These are phyloP conservation scores for Proteles cristata DNA, from an alignment of 2,113 vertebrate genomes.

Conservation along the genomic window DNA sequence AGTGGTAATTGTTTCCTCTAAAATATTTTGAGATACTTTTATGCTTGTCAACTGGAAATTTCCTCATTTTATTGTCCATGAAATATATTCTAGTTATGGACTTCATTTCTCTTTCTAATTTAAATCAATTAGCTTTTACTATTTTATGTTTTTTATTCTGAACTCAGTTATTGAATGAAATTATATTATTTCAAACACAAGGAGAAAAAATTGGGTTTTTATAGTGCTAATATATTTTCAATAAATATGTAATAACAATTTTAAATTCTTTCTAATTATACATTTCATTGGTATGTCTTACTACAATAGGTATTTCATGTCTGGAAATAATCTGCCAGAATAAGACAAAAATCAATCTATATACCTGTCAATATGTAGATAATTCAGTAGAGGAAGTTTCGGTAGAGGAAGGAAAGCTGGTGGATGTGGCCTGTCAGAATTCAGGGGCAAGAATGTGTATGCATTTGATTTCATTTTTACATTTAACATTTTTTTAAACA, in stretches of 20 bases:
- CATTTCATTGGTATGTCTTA: slow-evolving; percentile 35
- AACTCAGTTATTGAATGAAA: slow-evolving; percentile 36
- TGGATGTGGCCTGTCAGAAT: slow-evolving; percentile 79
- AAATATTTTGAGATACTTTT: slow-evolving; percentile 47
- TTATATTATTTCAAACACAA: not conserved
- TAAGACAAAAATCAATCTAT: slow-evolving; percentile 69
- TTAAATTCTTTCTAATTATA: not conserved
- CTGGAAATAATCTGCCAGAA: slow-evolving; percentile 32
- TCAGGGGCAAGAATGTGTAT: slow-evolving; percentile 2
- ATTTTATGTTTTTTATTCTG: not conserved
- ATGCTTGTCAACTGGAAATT: not conserved
- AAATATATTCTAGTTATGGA: slow-evolving; percentile 36
- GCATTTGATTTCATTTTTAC: slow-evolving; percentile 79
- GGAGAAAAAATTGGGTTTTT: slow-evolving; percentile 9
- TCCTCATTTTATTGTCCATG: slow-evolving; percentile 8
- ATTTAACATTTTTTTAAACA: not conserved
- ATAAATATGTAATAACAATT: slow-evolving; percentile 28
- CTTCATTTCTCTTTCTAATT: slow-evolving; percentile 7
- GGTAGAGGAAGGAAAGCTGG: slow-evolving; percentile 70
- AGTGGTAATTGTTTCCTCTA: not conserved
- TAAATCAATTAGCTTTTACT: slow-evolving; percentile 30
- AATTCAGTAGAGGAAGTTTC: slow-evolving; percentile 36
- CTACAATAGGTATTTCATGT: not conserved
- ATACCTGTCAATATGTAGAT: slow-evolving; percentile 48
- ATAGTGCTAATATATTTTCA: not conserved